Conservation (phyloP, 2,888 invertebrate genomes). For the Petrolisthes cinctipes region DNA sequence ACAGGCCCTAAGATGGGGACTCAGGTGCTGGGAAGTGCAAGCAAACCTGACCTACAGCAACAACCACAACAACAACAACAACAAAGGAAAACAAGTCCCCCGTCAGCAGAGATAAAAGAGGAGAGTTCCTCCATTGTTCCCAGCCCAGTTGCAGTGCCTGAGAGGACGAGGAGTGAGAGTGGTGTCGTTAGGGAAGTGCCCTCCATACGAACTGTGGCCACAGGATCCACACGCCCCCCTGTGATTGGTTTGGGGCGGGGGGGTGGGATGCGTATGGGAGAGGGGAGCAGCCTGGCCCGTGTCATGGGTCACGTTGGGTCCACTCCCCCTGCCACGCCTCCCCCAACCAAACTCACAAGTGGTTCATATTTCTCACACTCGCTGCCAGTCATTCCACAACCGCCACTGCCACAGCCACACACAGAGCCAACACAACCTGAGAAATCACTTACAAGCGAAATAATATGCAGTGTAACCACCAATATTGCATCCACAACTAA, state of each 20-base stretch:
- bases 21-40: slow-evolving; percentile 37
- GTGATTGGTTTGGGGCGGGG: neutral
- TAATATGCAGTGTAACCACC: neutral
- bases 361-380: slow-evolving; percentile 45
- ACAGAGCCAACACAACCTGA: slow-evolving; percentile 28
- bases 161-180: neutral
- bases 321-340: slow-evolving; percentile 50
- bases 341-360: slow-evolving; percentile 35
- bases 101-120: slow-evolving; percentile 17
- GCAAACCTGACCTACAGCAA: slow-evolving; percentile 35
- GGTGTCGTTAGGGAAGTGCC: slow-evolving; percentile 25
- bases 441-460: slow-evolving; percentile 1
- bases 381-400: slow-evolving; percentile 11
- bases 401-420: slow-evolving; percentile 26
- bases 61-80: slow-evolving; percentile 9
- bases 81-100: slow-evolving; percentile 26
- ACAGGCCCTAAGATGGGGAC: slow-evolving; percentile 56
- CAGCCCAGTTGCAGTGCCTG: neutral
- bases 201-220: slow-evolving; percentile 40
- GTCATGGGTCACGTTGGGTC: slow-evolving; percentile 34
- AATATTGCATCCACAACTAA: neutral
- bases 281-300: slow-evolving; percentile 29
- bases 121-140: slow-evolving; percentile 3
- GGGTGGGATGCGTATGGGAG: slow-evolving; percentile 6
- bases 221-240: neutral